Evolutionary conservation across 2,113 vertebrate species (phyloP).

Genomic region (Brachyhypopomus gauderio): DNA sequence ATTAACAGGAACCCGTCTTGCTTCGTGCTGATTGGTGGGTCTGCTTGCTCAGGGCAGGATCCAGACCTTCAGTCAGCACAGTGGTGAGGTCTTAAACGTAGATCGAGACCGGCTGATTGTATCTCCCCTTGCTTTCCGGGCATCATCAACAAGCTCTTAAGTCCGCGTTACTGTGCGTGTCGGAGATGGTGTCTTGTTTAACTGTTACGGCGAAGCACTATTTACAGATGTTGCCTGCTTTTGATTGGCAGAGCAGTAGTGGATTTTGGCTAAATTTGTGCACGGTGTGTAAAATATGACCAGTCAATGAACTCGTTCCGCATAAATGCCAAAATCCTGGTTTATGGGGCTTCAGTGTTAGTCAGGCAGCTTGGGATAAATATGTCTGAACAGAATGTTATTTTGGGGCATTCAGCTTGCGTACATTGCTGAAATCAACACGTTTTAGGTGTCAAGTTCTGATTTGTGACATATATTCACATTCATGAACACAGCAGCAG

Average conservation of each 20-base stretch:
- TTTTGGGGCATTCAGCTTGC: constrained; percentile 5
- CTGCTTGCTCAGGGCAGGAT: constrained; percentile 25
- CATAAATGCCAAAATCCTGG: constrained; percentile 2
- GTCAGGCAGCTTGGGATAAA: constrained; percentile 16
- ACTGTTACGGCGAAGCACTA: constrained; percentile 28
- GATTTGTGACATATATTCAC: neutral
- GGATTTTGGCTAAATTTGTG: constrained; percentile 52
- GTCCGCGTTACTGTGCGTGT: constrained; percentile 45
- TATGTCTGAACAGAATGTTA: neutral
- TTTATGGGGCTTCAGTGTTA: constrained; percentile 46
- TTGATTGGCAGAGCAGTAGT: constrained; percentile 21
- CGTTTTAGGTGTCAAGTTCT: neutral
- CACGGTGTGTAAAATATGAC: constrained; percentile 45
- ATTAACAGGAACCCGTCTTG: neutral
- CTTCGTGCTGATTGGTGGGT: constrained; percentile 35
- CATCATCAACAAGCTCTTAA: constrained; percentile 34
- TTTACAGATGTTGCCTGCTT: constrained; percentile 49
- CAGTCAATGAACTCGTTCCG: constrained; percentile 33
- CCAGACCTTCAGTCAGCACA: constrained; percentile 37
- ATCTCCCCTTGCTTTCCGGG: constrained; percentile 42
- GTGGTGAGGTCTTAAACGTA: constrained; percentile 40
- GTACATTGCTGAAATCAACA: neutral
- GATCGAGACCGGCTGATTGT: constrained; percentile 41
- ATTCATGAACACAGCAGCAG: neutral
- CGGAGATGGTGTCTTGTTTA: neutral